Evolutionary conservation across 2,888 invertebrate species (phyloP), one percentile per base, ranked within the genome.

Genomic region (Chironomus tentans): DNA sequence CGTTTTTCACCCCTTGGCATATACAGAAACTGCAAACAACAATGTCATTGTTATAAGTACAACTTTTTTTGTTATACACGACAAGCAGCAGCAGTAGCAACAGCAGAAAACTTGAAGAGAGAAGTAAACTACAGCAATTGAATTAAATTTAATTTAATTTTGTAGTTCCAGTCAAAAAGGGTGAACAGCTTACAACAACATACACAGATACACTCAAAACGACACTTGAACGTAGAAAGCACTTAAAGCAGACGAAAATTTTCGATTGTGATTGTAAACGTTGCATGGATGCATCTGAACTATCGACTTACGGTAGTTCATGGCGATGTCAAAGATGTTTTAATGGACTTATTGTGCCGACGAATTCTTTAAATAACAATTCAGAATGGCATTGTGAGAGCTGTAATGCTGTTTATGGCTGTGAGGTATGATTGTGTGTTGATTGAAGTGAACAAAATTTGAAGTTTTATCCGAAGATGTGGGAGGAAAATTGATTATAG

Each of bases 231-330:
- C 76, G 76, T n/a, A 24, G 91, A 78, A 84, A 86, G 78, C 88
- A 89, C 82, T 82, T 92, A 3, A 85, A 84, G 78, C 85, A 84
- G 73, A 85, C 85, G 2, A 92, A 92, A 82, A 90, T 89, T 81
- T 91, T 92, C 78, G 87, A 87, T 71, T 92, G 92, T 79, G 83
- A 83, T 61, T 92, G 92, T 79, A 82, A 83, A 0, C 85, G 56
- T 15, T 56, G 92, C 79, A 82, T 83, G 0, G 85, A 38, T 38
- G 38, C 38, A 47, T 74, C 76, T 4, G 76, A 76, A 22, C 22
- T 76, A 6, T 28, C 28, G n/a, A 76, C 76, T 50, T 69, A 48
- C 18, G 76, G 76, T 12, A 56, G 56, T 10, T 68, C 76, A 13
- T 76, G 68, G 69, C 48, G 12, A 7, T 76, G 76, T 18, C 13